Evolutionary conservation across 2,888 invertebrate species (phyloP), one percentile per base, ranked within the genome.

Genomic region (Pyrrhia umbra): DNA sequence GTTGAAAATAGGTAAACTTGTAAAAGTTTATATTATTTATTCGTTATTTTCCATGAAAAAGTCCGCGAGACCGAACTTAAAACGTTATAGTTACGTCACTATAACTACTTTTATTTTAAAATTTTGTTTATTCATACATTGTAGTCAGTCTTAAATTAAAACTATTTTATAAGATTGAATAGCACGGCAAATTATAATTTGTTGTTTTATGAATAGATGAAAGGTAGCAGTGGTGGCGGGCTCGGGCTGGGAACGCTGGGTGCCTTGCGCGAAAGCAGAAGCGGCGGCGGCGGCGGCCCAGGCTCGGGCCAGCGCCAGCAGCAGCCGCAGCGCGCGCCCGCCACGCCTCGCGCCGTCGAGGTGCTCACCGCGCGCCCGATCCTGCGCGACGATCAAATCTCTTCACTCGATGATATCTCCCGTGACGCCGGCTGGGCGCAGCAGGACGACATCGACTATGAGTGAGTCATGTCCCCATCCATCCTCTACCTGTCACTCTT

Each of bases 401-500:
- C 97, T 84, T 97, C 98, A 64, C 97, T 99, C 95, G 99, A 99
- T 92, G 97, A 98, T 87, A 97, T 98, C 79, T 96, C 97, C 45
- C 96, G 97, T 82, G 97, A 98, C 86, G 97, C 97, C 84, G 98
- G 98, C 71, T 99, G 99, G 99, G 97, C 98, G 63, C 97, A 97
- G 79, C 97, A 98, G 84, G 98, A 98, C 87, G 98, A 98, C 89
- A 98, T 99, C 87, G 98, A 99, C 93, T 99, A 98, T 88, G 98
- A 98, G 96, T 96, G 80, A 93, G 95, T 90, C n/a, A 8, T 50
- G 6, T 16, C 23, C 23, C 15, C 16, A 27, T n/a, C 15, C 10
- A 23, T 18, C 6, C 15, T 9, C 15, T 3, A 6, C 34, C 6
- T 34, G 13, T n/a, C 9, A 15, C 16, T 37, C 6, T 30, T 5